Percentiles rank a stretch among this genome's conserved stretches.
phyloP scores from a whole-genome alignment of 2,797 vertebrate genomes.

The Melopsittacus undulatus region DNA sequence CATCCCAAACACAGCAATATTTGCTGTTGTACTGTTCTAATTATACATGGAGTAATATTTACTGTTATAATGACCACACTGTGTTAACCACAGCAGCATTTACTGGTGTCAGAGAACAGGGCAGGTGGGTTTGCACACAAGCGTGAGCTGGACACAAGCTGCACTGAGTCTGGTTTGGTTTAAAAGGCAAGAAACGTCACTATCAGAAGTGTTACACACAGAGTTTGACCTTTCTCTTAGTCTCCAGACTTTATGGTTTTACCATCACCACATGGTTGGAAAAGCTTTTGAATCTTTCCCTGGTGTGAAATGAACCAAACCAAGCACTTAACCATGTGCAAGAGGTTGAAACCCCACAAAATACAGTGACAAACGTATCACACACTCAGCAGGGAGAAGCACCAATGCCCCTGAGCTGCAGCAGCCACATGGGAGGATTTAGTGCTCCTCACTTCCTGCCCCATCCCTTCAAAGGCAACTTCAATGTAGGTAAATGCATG shows the following conservation, averaged over 20 bases:
- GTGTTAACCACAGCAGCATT: background rate
- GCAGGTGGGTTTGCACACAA: background rate
- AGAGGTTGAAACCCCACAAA: background rate
- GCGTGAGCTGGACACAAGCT: background rate
- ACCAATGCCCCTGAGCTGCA: background rate
- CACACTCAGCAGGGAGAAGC: background rate
- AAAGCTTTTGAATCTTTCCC: background rate
- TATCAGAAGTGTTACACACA: background rate
- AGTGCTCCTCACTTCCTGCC: background rate
- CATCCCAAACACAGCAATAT: background rate
- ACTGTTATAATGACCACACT: background rate
- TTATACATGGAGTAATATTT: background rate
- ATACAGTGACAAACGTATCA: fast-evolving
- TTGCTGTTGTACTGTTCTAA: background rate
- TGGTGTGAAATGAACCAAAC: background rate
- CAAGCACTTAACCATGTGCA: fast-evolving
- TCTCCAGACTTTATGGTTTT: background rate
- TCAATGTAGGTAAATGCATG: background rate
- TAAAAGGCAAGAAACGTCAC: background rate
- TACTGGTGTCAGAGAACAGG: background rate
- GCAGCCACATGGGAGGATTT: fast-evolving
- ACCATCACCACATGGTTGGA: background rate
- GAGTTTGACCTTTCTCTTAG: background rate
- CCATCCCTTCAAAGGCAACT: background rate
- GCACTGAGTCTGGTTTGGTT: background rate